A percentile compares a stretch with the other conserved stretches of the same genome.
phyloP scores from a whole-genome alignment of 2,888 invertebrate genomes.

The Trachelus tabidus region DNA sequence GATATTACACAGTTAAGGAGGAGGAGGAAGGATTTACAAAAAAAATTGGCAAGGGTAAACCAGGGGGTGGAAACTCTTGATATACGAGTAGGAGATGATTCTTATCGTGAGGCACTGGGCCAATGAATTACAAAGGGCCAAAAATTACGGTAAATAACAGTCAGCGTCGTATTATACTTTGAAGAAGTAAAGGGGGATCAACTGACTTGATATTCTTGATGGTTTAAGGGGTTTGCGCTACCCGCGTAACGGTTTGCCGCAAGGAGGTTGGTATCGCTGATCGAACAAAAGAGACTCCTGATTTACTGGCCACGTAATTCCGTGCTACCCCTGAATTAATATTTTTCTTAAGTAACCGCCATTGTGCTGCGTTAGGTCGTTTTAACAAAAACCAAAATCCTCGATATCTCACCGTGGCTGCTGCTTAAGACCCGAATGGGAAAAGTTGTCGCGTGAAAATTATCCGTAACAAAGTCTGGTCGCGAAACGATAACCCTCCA shows the following conservation, averaged over 20 bases:
- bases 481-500: constrained; percentile 6
- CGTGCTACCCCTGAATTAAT: constrained; percentile 39
- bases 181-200: too few species aligned
- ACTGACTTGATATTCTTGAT: too few species aligned
- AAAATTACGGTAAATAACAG: background rate
- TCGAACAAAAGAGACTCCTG: constrained; percentile 33
- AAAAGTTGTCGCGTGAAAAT: background rate
- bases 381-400: too few species aligned
- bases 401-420: too few species aligned
- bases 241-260: too few species aligned
- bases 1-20: too few species aligned
- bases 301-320: constrained; percentile 40
- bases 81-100: background rate
- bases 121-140: background rate
- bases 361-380: too few species aligned
- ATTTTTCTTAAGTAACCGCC: constrained; percentile 17
- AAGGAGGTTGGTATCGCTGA: background rate
- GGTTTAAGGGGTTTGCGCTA: too few species aligned
- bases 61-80: background rate
- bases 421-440: background rate
- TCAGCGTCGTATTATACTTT: too few species aligned
- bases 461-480: background rate
- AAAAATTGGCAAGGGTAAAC: background rate
- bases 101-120: background rate
- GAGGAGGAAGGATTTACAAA: background rate